Percentiles rank a stretch among this genome's conserved stretches.
Conservation (phyloP, 1,140 invertebrate species). For the Eueides isabella region DNA sequence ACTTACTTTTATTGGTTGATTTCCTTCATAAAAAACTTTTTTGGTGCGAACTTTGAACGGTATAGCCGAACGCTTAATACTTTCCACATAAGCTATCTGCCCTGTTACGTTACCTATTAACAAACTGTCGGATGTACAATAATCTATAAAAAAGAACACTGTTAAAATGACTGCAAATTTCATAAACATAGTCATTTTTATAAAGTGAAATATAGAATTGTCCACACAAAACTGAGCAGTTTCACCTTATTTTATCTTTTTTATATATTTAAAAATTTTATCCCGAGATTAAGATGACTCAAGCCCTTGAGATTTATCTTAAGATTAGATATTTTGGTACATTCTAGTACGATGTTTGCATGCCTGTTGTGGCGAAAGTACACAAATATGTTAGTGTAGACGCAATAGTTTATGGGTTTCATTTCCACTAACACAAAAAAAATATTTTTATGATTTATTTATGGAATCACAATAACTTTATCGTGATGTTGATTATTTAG, state of each 20-base stretch:
- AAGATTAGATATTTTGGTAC: not conserved
- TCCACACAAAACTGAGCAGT: not conserved
- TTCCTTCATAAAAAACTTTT: constrained; percentile 62
- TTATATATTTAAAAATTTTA: not conserved
- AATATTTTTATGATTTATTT: too few species aligned
- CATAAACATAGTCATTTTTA: constrained; percentile 29
- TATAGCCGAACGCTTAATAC: constrained; percentile 53
- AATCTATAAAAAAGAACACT: constrained; percentile 23
- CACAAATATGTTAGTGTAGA: too few species aligned
- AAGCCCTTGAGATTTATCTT: constrained; percentile 25
- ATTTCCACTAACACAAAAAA: too few species aligned
- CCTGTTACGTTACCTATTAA: constrained; percentile 49
- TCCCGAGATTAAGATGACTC: constrained; percentile 11
- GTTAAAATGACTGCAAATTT: constrained; percentile 27
- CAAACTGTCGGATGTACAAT: constrained; percentile 31
- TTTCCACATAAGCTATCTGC: constrained; percentile 49
- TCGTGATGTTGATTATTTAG: too few species aligned
- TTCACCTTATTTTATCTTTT: not conserved
- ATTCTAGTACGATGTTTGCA: not conserved
- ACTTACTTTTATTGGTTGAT: constrained; percentile 58
- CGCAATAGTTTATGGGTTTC: too few species aligned
- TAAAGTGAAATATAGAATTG: not conserved
- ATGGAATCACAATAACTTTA: too few species aligned
- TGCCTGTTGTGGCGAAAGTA: too few species aligned
- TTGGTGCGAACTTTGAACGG: constrained; percentile 57